A percentile compares a stretch with the other conserved stretches of the same genome.
Evolutionary conservation across 2,113 vertebrate genomes (phyloP).

Genomic region (Ptilorrhoa leucosticta): DNA sequence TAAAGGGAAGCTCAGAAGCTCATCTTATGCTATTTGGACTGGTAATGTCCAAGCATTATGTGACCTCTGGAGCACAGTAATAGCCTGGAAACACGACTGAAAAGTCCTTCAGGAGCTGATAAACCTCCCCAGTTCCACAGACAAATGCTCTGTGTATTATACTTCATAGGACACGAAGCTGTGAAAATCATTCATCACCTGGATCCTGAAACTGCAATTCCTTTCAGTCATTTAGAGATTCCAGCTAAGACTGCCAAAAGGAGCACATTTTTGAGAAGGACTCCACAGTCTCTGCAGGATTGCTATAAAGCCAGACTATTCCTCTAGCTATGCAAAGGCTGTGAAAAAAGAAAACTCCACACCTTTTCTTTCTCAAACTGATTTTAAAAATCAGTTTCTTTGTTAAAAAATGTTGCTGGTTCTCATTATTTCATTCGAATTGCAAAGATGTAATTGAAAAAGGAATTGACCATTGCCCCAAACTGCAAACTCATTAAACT

Average conservation of each 20-base stretch:
- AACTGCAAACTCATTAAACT: neutral
- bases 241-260: neutral
- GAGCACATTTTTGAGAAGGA: neutral
- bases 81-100: neutral
- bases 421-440: neutral
- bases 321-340: neutral
- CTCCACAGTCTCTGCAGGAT: neutral
- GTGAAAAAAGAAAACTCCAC: neutral
- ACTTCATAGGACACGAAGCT: neutral
- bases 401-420: neutral
- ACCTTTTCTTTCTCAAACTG: neutral
- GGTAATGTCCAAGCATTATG: neutral
- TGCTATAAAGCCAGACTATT: neutral
- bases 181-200: neutral
- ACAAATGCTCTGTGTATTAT: neutral
- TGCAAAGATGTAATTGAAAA: neutral
- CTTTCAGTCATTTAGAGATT: neutral
- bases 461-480: neutral
- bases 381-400: neutral
- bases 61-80: neutral
- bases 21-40: neutral
- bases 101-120: neutral
- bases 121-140: neutral
- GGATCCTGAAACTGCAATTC: neutral
- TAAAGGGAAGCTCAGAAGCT: neutral